phyloP scores from a whole-genome alignment of 2,113 vertebrate species.

The Psophia crepitans region DNA sequence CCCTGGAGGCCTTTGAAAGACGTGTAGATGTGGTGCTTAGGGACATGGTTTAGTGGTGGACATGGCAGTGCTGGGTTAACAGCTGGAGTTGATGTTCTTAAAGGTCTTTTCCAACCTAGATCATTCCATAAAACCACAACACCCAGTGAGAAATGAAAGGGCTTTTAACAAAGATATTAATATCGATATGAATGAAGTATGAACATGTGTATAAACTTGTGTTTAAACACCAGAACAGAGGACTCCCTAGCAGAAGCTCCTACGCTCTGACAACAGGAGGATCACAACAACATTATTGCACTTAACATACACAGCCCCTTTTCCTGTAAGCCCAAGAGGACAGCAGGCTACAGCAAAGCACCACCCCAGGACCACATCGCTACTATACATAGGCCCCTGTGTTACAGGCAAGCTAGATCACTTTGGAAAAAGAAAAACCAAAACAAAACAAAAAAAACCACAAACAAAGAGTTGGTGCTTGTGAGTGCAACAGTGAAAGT shows the following conservation, averaged over 20 bases:
- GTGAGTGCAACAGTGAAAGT: neutral
- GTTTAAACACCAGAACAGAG: neutral
- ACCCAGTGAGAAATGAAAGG: neutral
- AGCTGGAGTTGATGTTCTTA: too few relatives aligned
- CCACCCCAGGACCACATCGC: neutral
- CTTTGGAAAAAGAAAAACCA: neutral
- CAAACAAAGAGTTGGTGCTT: neutral
- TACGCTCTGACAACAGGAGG: neutral
- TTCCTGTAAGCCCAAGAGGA: neutral
- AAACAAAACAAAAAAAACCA: too few relatives aligned
- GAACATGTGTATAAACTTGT: neutral
- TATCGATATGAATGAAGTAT: neutral
- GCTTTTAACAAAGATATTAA: neutral
- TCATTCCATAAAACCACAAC: too few relatives aligned
- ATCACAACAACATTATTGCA: neutral
- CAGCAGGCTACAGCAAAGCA: neutral
- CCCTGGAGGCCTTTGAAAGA: too few relatives aligned
- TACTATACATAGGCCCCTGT: fast-evolving
- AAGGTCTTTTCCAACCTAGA: too few relatives aligned
- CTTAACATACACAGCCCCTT: neutral
- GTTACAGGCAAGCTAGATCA: neutral
- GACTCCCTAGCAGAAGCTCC: neutral
- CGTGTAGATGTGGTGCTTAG: too few relatives aligned
- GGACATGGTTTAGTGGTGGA: too few relatives aligned
- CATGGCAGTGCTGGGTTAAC: too few relatives aligned